A percentile compares a stretch with the other conserved stretches of the same genome.
phyloP scores from a whole-genome alignment of 2,797 vertebrate genomes.

The Nasua narica region DNA sequence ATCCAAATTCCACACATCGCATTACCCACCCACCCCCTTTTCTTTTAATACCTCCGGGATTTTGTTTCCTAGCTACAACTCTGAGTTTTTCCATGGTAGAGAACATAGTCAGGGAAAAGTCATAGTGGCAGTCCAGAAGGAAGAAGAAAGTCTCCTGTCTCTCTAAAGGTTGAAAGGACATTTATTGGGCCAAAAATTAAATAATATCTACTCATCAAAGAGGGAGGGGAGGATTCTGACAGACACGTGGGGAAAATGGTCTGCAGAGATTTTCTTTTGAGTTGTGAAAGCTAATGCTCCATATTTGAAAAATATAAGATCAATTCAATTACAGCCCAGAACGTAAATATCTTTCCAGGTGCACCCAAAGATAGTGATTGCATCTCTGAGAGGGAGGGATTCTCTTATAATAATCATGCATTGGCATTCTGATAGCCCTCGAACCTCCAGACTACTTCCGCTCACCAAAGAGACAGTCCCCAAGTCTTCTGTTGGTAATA shows the following conservation, averaged over 20 bases:
- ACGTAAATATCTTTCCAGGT: conserved; percentile 1
- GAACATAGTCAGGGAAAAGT: not conserved
- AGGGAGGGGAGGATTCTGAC: not conserved
- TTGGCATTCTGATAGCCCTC: conserved; percentile 6
- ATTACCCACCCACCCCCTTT: not conserved
- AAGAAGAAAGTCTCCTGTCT: not conserved
- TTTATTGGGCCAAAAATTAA: not conserved
- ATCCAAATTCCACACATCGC: not conserved
- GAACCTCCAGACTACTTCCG: not conserved
- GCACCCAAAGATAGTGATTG: conserved; percentile 14
- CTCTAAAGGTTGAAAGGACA: not conserved
- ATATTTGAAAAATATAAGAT: conserved; percentile 55
- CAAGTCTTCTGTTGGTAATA: not conserved
- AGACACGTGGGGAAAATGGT: not conserved
- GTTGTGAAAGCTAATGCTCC: conserved; percentile 3
- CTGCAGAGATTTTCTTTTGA: not conserved
- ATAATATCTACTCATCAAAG: not conserved
- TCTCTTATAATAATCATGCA: not conserved
- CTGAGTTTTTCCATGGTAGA: not conserved
- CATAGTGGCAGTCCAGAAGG: not conserved
- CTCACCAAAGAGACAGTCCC: not conserved
- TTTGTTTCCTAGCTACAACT: not conserved
- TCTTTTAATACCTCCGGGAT: not conserved
- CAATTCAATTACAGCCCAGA: conserved; percentile 31
- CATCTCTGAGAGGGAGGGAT: conserved; percentile 7